A percentile compares a stretch with the other conserved stretches of the same genome.
These are phyloP conservation scores for Nasua narica DNA, from an alignment of 2,797 vertebrate species.

Conservation along the genomic window DNA sequence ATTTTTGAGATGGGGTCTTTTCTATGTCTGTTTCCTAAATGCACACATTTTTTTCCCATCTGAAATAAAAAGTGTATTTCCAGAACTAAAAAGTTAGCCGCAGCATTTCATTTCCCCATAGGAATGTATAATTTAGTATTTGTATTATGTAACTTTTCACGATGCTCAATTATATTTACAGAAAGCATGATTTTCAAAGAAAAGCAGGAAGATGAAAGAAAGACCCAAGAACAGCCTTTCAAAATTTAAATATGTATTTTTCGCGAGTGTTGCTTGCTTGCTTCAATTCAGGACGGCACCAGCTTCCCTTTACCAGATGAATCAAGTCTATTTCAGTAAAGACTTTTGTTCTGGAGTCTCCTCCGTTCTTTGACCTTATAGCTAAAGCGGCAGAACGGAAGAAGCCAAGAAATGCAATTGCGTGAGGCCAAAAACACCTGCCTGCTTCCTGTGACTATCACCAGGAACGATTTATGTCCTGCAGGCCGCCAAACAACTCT, in stretches of 20 bases:
- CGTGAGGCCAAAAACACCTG: neutral
- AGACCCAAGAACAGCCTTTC: neutral
- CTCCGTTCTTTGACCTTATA: neutral
- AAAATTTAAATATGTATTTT: neutral
- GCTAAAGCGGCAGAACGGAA: neutral
- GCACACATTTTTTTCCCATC: neutral
- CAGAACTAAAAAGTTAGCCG: neutral
- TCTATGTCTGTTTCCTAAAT: neutral
- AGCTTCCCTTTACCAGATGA: neutral
- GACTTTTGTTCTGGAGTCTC: neutral
- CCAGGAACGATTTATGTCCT: neutral
- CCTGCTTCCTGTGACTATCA: neutral
- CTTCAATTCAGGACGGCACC: neutral
- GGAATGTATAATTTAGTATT: neutral
- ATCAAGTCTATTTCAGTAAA: neutral
- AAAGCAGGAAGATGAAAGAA: neutral
- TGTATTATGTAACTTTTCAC: neutral
- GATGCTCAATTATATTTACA: neutral
- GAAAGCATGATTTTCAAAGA: neutral
- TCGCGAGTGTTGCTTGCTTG: neutral
- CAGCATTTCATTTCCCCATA: neutral
- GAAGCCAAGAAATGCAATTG: neutral
- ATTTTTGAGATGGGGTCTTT: neutral
- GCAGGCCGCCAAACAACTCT: neutral
- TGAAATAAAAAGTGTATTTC: neutral